These are phyloP conservation scores for Cataglyphis cursor DNA, from an alignment of 2,888 invertebrate genomes.

Conservation along the genomic window DNA sequence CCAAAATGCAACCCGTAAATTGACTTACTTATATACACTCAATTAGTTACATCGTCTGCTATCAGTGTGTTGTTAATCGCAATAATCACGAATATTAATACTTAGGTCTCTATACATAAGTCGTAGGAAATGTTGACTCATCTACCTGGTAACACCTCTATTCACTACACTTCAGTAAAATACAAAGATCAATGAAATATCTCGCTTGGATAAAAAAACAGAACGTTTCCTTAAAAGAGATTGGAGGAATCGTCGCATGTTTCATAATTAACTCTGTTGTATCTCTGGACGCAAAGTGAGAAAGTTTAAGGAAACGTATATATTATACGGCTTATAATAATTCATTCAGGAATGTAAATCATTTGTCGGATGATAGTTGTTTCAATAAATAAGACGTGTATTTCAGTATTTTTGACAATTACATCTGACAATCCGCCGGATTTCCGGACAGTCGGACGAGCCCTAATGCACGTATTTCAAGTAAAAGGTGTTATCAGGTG, in stretches of 20 bases:
- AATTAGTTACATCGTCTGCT: constrained; percentile 70
- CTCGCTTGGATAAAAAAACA: constrained; percentile 10
- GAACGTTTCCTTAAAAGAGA: not conserved
- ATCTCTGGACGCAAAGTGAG: not conserved
- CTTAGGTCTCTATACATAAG: constrained; percentile 69
- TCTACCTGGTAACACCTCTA: constrained; percentile 74
- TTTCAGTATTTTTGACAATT: constrained; percentile 26
- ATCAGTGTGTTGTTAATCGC: constrained; percentile 66
- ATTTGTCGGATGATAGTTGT: not conserved
- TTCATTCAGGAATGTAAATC: constrained; percentile 20
- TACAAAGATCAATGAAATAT: constrained; percentile 57
- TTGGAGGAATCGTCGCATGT: not conserved
- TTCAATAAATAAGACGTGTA: constrained; percentile 40
- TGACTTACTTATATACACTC: constrained; percentile 71
- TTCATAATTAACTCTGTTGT: not conserved
- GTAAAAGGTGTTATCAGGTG: constrained; percentile 73
- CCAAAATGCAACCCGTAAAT: constrained; percentile 75
- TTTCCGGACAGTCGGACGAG: constrained; percentile 11
- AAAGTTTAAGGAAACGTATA: not conserved
- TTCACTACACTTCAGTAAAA: constrained; percentile 16
- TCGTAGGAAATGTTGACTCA: constrained; percentile 68
- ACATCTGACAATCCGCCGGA: constrained; percentile 18
- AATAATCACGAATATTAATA: constrained; percentile 72
- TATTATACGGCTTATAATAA: not conserved
- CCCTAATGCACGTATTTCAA: constrained; percentile 23